Evolutionary conservation across 2,113 vertebrate genomes (phyloP).

Genomic region (Calyptommatus sinebrachiatus): DNA sequence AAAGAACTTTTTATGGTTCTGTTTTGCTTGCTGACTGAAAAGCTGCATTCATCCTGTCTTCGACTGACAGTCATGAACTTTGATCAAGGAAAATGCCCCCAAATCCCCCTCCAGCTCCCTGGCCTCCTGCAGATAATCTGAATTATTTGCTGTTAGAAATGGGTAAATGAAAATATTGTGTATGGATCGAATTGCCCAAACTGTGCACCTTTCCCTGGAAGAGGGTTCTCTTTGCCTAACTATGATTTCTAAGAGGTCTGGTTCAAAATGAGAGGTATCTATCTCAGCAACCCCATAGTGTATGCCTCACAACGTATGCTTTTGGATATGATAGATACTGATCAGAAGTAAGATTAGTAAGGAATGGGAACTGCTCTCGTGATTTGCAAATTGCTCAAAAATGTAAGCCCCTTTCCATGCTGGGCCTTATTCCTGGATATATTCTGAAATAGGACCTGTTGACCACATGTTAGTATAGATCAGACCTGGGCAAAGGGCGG

Average conservation of each 20-base stretch:
- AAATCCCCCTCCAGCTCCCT: conserved; percentile 4
- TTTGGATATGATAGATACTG: not conserved
- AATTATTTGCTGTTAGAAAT: not conserved
- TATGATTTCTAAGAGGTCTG: not conserved
- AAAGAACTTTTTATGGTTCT: conserved; percentile 11
- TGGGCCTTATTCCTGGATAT: too few relatives aligned
- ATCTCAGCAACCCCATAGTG: not conserved
- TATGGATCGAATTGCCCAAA: conserved; percentile 34
- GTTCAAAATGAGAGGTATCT: not conserved
- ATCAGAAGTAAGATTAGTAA: not conserved
- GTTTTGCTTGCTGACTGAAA: conserved; percentile 45
- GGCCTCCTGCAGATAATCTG: not conserved
- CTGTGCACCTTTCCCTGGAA: not conserved
- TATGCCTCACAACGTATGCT: not conserved
- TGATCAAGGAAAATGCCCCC: conserved; percentile 46
- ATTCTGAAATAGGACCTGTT: too few relatives aligned
- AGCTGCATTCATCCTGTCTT: conserved; percentile 30
- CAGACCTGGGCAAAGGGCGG: too few relatives aligned
- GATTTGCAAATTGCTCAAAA: too few relatives aligned
- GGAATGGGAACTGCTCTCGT: not conserved
- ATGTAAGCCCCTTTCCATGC: too few relatives aligned
- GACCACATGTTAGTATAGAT: too few relatives aligned
- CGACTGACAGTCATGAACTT: conserved; percentile 21
- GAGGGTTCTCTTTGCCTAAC: not conserved
- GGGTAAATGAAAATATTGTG: conserved; percentile 24